Conservation (phyloP, 2,113 vertebrate species). For the Rafetus swinhoei region DNA sequence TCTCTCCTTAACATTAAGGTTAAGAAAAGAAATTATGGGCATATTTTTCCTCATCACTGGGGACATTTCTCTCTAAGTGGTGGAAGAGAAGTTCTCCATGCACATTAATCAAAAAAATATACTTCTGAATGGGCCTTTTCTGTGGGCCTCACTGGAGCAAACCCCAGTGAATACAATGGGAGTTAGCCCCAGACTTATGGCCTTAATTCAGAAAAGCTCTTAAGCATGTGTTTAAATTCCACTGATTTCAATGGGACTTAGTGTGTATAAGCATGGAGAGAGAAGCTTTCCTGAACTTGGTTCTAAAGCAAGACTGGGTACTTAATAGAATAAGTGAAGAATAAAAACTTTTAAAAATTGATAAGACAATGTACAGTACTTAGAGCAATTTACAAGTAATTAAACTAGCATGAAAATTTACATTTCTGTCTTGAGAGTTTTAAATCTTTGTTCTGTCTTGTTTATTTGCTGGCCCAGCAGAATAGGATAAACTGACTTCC, state of each 20-base stretch:
- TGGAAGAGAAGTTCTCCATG: background rate
- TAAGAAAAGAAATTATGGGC: background rate
- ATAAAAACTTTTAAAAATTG: background rate
- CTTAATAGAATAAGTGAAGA: background rate
- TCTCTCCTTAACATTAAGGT: background rate
- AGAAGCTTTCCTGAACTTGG: background rate
- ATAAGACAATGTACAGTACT: background rate
- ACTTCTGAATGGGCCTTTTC: background rate
- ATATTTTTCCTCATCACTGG: background rate
- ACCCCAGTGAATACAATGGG: background rate
- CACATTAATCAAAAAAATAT: accelerated
- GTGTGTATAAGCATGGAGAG: background rate
- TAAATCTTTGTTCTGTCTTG: background rate
- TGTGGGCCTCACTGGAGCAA: background rate
- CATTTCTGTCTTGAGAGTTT: background rate
- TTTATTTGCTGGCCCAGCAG: conserved; percentile 14
- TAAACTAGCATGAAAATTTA: background rate
- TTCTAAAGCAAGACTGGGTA: accelerated
- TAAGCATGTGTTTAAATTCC: background rate
- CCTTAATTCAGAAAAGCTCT: background rate
- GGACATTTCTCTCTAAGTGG: background rate
- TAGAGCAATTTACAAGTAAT: background rate
- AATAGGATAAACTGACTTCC: conserved; percentile 11
- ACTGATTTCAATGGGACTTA: background rate
- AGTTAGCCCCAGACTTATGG: background rate